Conservation (phyloP, 2,888 invertebrate genomes). For the Drosophila tripunctata region DNA sequence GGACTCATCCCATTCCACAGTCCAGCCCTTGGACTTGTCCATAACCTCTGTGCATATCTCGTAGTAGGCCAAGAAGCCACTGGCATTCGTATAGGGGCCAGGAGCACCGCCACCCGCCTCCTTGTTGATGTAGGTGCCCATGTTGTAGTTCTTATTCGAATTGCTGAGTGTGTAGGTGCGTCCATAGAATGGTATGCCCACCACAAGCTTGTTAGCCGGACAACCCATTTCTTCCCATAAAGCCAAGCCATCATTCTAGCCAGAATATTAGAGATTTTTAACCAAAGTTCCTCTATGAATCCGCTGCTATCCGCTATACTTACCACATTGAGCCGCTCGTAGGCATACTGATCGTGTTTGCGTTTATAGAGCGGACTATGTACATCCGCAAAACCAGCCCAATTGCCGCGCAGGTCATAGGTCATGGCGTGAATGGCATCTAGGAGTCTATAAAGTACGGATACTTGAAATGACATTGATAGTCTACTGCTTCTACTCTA, state of each 20-base stretch:
- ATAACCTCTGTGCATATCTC: constrained; percentile 92
- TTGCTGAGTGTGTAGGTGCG: constrained; percentile 92
- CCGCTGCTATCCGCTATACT: constrained; percentile 82
- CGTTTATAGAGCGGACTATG: constrained; percentile 94
- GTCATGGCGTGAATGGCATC: constrained; percentile 95
- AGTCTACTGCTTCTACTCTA: constrained; percentile 84
- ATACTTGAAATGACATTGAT: constrained; percentile 1
- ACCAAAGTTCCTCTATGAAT: background rate
- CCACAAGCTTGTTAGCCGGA: constrained; percentile 92
- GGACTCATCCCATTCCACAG: constrained; percentile 91
- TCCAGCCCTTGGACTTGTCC: constrained; percentile 90
- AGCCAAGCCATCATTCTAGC: constrained; percentile 93
- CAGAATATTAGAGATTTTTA: background rate
- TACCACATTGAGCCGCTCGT: constrained; percentile 95
- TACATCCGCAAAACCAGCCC: constrained; percentile 95
- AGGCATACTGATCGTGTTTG: constrained; percentile 94
- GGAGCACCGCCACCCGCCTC: constrained; percentile 95
- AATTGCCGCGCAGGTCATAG: constrained; percentile 93
- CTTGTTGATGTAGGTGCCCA: constrained; percentile 95
- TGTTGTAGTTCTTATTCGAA: constrained; percentile 92
- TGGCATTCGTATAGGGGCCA: constrained; percentile 93
- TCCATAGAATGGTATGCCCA: constrained; percentile 95
- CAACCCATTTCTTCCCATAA: constrained; percentile 96
- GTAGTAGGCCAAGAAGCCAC: constrained; percentile 94
- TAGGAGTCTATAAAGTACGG: constrained; percentile 87